A percentile compares a stretch with the other conserved stretches of the same genome.
phyloP scores from a whole-genome alignment of 30 jellyfish, hydroid and myxozoan genomes.

The Pelagia noctiluca region DNA sequence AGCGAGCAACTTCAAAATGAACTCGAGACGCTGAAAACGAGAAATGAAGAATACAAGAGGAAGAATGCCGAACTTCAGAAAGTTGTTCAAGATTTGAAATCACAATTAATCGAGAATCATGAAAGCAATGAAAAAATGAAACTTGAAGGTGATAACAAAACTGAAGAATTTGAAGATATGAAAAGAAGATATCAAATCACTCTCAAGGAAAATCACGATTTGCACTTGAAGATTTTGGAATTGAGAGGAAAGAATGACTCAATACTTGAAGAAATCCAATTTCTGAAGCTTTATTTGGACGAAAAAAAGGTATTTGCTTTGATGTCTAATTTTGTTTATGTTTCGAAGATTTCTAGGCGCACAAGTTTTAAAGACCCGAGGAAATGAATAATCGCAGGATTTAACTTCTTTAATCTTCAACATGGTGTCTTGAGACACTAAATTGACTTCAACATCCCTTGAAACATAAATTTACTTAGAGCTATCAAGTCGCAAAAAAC shows the following conservation, averaged over 20 bases:
- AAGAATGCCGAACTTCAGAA: neutral
- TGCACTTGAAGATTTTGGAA: neutral
- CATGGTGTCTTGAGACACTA: too few species aligned
- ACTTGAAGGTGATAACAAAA: neutral
- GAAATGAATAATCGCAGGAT: too few species aligned
- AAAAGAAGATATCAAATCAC: neutral
- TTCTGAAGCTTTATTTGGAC: neutral
- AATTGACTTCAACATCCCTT: too few species aligned
- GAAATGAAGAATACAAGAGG: neutral
- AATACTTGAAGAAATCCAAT: neutral
- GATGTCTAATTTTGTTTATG: too few species aligned
- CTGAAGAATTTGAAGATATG: neutral
- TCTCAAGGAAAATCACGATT: neutral
- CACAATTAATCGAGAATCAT: neutral
- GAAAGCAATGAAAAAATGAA: neutral
- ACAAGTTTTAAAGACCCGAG: too few species aligned
- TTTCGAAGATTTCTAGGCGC: too few species aligned
- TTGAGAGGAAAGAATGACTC: neutral
- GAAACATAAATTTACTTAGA: too few species aligned
- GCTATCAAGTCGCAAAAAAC: too few species aligned
- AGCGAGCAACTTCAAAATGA: neutral
- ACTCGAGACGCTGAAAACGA: neutral
- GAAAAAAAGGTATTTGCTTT: neutral
- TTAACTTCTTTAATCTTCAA: too few species aligned
- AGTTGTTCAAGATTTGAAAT: neutral